These are phyloP conservation scores for Antheraea yamamai DNA, from an alignment of 2,888 invertebrate species.

Conservation along the genomic window DNA sequence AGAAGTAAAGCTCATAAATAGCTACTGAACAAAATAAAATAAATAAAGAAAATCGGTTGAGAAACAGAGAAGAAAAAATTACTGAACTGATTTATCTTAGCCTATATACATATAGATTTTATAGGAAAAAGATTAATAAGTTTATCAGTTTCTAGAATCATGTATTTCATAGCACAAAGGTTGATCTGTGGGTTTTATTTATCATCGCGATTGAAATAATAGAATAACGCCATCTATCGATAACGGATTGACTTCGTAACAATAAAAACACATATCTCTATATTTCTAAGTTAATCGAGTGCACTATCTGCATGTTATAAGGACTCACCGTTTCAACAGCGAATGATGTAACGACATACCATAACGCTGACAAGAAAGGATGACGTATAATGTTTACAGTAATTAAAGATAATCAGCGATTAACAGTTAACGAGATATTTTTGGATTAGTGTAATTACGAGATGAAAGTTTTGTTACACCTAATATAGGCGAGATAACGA, in stretches of 20 bases:
- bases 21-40: too few species aligned
- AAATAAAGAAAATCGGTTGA: too few species aligned
- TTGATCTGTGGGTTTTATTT: neutral
- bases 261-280: neutral
- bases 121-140: too few species aligned
- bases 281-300: neutral
- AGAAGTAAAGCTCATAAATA: too few species aligned
- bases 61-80: too few species aligned
- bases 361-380: constrained; percentile 28
- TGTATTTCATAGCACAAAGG: neutral
- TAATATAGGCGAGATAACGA: neutral
- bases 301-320: neutral
- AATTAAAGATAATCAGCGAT: constrained; percentile 35
- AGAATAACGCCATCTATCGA: neutral
- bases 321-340: neutral
- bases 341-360: neutral
- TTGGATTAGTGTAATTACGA: constrained; percentile 19
- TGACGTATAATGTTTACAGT: constrained; percentile 32
- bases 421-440: constrained; percentile 23
- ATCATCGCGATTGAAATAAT: neutral
- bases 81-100: too few species aligned
- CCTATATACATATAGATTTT: too few species aligned
- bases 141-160: neutral
- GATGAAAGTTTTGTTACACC: neutral
- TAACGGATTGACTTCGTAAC: neutral